Evolutionary conservation across 2,888 invertebrate genomes (phyloP).

Genomic region (Odontothrips loti): DNA sequence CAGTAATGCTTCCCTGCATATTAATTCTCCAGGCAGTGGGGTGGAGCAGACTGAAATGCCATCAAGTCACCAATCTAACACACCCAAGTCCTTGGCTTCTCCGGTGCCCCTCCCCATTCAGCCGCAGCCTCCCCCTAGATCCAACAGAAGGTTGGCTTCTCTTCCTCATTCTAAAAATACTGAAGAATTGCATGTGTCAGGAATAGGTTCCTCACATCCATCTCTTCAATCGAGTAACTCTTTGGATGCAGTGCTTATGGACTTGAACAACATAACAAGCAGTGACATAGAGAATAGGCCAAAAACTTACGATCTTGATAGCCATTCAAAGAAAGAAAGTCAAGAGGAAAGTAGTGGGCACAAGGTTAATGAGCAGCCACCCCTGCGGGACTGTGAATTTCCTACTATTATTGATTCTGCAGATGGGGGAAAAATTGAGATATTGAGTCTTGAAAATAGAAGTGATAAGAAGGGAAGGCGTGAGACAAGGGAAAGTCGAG

Average conservation of each 20-base stretch:
- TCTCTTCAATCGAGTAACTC: not conserved
- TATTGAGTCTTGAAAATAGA: not conserved
- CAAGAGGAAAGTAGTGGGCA: not conserved
- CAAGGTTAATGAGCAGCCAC: not conserved
- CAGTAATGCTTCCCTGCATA: not conserved
- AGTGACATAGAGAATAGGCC: not conserved
- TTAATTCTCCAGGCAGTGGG: not conserved
- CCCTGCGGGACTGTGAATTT: not conserved
- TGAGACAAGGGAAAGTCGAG: not conserved
- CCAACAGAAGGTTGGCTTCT: not conserved
- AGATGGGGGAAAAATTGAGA: not conserved
- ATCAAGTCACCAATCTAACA: not conserved
- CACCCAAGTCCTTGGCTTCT: not conserved
- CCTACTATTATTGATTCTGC: not conserved
- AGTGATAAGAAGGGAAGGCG: not conserved
- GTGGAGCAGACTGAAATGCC: not conserved
- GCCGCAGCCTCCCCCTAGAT: constrained; percentile 8
- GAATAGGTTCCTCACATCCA: not conserved
- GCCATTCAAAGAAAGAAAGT: not conserved
- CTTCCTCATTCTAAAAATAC: not conserved
- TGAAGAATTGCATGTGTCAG: not conserved
- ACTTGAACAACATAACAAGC: not conserved
- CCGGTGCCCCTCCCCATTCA: not conserved
- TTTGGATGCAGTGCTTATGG: not conserved
- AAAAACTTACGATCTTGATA: not conserved